Conservation (phyloP, 2,888 invertebrate species). For the Erebia epiphron region DNA sequence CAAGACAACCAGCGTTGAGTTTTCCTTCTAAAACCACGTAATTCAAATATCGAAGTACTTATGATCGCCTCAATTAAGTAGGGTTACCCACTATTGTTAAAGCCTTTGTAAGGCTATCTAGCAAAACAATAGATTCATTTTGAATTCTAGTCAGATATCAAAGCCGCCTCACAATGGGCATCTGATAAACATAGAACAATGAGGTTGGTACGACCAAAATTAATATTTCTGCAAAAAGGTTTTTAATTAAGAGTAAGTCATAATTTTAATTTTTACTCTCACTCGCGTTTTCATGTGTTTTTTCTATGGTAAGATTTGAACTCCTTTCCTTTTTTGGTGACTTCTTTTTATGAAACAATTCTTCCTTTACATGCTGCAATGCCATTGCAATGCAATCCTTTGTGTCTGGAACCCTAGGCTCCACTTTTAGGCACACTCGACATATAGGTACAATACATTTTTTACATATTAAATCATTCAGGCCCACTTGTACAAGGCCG, state of each 20-base stretch:
- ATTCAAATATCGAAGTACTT: slow-evolving; percentile 24
- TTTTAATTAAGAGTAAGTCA: slow-evolving; percentile 15
- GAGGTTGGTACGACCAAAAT: slow-evolving; percentile 14
- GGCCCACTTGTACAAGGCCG: no score
- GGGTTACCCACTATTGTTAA: slow-evolving; percentile 26
- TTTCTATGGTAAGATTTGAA: no score
- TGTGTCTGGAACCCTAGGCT: no score
- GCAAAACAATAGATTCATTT: slow-evolving; percentile 41
- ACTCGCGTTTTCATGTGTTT: no score
- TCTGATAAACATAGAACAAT: slow-evolving; percentile 28
- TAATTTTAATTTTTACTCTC: neutral
- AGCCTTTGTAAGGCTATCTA: slow-evolving; percentile 32
- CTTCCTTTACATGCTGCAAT: no score
- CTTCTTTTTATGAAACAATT: neutral
- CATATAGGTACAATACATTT: no score
- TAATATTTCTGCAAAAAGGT: slow-evolving; percentile 16
- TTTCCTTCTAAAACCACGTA: slow-evolving; percentile 21
- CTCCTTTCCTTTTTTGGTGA: neutral
- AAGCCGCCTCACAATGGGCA: slow-evolving; percentile 28
- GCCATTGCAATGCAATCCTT: neutral
- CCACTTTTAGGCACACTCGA: no score
- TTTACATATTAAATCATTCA: no score
- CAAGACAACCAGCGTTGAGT: slow-evolving; percentile 1
- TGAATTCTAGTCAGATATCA: slow-evolving; percentile 35
- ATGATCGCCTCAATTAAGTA: slow-evolving; percentile 29